These are phyloP conservation scores for Drosophila mimica DNA, from an alignment of 2,888 invertebrate species.

Conservation along the genomic window DNA sequence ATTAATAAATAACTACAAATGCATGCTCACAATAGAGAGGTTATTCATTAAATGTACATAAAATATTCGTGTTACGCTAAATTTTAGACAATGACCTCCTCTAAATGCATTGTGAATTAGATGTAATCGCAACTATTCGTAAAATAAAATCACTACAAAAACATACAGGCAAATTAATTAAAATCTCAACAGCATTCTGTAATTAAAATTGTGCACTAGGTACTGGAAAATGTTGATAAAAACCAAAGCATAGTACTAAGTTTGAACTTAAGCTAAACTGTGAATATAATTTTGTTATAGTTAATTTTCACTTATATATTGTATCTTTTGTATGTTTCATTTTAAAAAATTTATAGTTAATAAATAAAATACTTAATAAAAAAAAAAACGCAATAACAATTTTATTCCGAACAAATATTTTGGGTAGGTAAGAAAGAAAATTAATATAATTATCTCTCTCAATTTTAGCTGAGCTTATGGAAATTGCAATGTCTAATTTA, in stretches of 20 bases:
- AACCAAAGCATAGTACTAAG: conserved; percentile 44
- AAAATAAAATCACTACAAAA: conserved; percentile 37
- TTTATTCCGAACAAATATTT: neutral
- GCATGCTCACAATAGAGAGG: conserved; percentile 43
- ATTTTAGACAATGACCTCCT: conserved; percentile 37
- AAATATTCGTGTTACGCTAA: conserved; percentile 44
- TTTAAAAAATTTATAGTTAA: conserved; percentile 52
- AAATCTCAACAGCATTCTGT: conserved; percentile 31
- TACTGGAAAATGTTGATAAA: conserved; percentile 32
- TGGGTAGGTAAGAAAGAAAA: neutral
- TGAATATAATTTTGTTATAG: conserved; percentile 56
- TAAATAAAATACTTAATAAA: conserved; percentile 52
- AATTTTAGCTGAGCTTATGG: conserved; percentile 7
- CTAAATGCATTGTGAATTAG: conserved; percentile 42
- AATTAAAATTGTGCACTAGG: conserved; percentile 25
- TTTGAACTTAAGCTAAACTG: conserved; percentile 54
- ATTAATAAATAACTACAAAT: conserved; percentile 45
- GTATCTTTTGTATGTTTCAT: conserved; percentile 64
- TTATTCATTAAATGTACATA: conserved; percentile 63
- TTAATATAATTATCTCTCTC: neutral
- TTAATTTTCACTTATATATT: conserved; percentile 50
- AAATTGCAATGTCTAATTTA: neutral
- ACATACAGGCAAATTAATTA: conserved; percentile 39
- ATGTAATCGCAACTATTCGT: conserved; percentile 33
- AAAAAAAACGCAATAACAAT: neutral